Base-by-base conservation (phyloP, 2,113 vertebrate genomes). In the Hyperopisus bebe region DNA sequence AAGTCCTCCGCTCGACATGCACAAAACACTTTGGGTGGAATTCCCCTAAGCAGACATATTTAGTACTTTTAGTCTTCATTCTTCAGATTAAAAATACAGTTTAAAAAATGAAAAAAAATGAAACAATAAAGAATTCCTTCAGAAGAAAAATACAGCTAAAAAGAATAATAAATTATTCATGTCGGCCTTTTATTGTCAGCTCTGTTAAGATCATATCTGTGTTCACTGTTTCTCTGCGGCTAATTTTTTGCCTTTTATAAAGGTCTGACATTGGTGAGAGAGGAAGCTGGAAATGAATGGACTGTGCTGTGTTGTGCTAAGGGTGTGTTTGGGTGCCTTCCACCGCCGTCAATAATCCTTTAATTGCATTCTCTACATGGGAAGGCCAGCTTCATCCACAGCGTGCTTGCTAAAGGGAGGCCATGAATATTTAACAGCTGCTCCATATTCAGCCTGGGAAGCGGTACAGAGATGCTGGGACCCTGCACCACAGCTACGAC, bases 111-210 rank as follows among this genome's bases (percentile, higher is more conserved):
- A 31, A 53, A 31, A 51, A 58, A 62, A 62, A n/a, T 9, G 7
- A 62, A 80, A 80, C 39, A 42, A 80, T 80, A 80, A 80, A 80
- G 74, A 39, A 42, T 86, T 86, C 47, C 83, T 48, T 86, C 4
- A 31, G 83, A n/a, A 86, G 83, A 50, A 50, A 27, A 86, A 86
- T 86, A 86, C 83, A 50, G 47, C 24, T 86, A 47, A 27, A 48
- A 48, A 50, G 47, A 86, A 86, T 27, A 44, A 85, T 86, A 48
- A 86, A 86, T 86, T 15, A 86, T 86, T 86, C 46, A 86, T 50
- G 11, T n/a, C 13, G 46, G 24, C 44, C 83, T 86, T 46, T 44
- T 85, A 48, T 47, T 47, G 82, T 47, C 46, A 50, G 46, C 10
- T 13, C 46, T 47, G 7, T 86, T 50, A 46, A 50, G 83, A 80